These are phyloP conservation scores for Drosophila athabasca DNA, from an alignment of 1,140 invertebrate genomes.

Conservation along the genomic window DNA sequence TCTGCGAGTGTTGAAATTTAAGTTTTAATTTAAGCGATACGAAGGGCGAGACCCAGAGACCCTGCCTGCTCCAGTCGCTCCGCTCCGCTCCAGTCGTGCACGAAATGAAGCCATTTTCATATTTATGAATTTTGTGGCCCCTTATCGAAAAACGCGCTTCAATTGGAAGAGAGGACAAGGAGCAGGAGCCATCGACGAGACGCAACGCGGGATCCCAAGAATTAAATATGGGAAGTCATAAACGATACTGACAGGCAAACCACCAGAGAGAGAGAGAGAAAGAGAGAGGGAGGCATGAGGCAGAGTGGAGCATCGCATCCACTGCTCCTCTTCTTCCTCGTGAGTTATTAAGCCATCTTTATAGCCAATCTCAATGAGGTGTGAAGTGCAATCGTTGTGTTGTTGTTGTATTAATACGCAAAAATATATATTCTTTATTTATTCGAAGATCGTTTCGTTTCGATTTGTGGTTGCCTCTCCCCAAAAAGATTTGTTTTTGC, in stretches of 20 bases:
- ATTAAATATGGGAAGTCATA: constrained; percentile 82
- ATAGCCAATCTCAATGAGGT: constrained; percentile 83
- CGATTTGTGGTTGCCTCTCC: constrained; percentile 9
- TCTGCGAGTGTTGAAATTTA: constrained; percentile 77
- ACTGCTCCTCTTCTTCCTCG: constrained; percentile 18
- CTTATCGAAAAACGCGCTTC: constrained; percentile 78
- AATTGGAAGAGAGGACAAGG: constrained; percentile 65
- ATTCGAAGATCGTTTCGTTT: constrained; percentile 42
- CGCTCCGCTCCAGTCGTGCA: constrained; percentile 27
- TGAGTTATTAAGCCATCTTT: constrained; percentile 83
- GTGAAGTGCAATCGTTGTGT: constrained; percentile 79
- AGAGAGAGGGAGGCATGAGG: neutral
- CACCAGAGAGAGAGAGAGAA: neutral
- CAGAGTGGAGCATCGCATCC: constrained; percentile 22
- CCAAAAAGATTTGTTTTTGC: constrained; percentile 36
- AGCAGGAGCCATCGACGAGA: constrained; percentile 19
- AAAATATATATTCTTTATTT: constrained; percentile 72
- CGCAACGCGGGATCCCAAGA: constrained; percentile 8
- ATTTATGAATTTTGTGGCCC: constrained; percentile 74
- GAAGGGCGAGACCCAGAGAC: constrained; percentile 49
- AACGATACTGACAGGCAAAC: constrained; percentile 73
- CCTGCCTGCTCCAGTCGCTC: neutral
- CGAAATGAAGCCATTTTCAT: constrained; percentile 81
- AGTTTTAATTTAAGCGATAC: constrained; percentile 81
- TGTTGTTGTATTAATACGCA: constrained; percentile 79